phyloP scores from a whole-genome alignment of 2,888 invertebrate genomes.

The Acrobasis repandana region DNA sequence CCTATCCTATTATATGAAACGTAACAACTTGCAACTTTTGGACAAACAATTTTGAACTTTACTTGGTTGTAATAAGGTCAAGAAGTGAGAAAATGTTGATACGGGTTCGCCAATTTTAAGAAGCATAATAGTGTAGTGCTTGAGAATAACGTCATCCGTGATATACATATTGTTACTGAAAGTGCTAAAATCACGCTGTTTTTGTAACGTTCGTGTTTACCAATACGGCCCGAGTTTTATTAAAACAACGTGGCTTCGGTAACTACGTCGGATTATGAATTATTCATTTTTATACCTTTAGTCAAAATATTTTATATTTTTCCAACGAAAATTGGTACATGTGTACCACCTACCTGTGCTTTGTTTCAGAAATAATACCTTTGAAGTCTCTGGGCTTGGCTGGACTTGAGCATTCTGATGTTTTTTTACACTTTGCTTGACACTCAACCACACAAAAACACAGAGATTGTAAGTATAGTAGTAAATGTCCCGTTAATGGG shows the following conservation, averaged over 20 bases:
- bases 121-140: constrained; percentile 32
- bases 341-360: background rate
- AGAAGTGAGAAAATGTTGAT: background rate
- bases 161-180: constrained; percentile 36
- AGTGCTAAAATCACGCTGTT: constrained; percentile 34
- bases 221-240: constrained; percentile 18
- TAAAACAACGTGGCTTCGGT: background rate
- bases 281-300: background rate
- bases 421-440: too few species aligned
- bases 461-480: too few species aligned
- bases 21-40: background rate
- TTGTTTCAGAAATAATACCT: background rate
- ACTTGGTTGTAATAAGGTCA: background rate
- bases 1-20: background rate
- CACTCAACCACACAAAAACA: too few species aligned
- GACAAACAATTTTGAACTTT: background rate
- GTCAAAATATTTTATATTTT: background rate
- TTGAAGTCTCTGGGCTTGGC: too few species aligned
- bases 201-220: constrained; percentile 12
- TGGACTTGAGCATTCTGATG: too few species aligned
- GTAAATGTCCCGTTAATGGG: too few species aligned
- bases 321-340: background rate
- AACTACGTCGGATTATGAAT: background rate
- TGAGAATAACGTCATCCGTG: constrained; percentile 39
- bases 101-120: constrained; percentile 21